Evolutionary conservation across 2,888 invertebrate genomes (phyloP), one percentile per base, ranked within the genome.

Genomic region (Drosophila testacea): DNA sequence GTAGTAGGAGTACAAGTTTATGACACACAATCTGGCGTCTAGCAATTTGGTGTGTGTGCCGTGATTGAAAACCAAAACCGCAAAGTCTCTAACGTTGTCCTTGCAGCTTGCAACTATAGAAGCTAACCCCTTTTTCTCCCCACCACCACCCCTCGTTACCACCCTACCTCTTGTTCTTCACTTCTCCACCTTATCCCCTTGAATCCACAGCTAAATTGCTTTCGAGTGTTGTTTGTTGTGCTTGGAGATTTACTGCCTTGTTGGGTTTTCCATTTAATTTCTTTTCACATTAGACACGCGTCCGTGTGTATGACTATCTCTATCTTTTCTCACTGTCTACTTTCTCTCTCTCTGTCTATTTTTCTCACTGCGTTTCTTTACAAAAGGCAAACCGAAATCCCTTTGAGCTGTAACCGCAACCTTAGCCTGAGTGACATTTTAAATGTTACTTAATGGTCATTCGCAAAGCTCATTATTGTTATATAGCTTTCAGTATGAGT

Each of bases 211-310:
- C 32, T 75, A 89, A 89, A 89, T 84, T 88, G 84, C 88, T 89
- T 89, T 84, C 80, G 77, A 85, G 89, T 79, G 69, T 87, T 84
- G 85, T 84, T 86, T 79, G 82, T 72, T 83, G 84, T 81, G 70
- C 70, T 84, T 79, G 80, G 59, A 79, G 86, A 83, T 81, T 83
- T 83, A 77, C 78, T 81, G 86, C 87, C 81, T 77, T 72, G 77
- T 77, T 77, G 73, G 84, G 75, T 81, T 81, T 75, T 84, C 72
- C 79, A 70, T 83, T 88, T 81, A 77, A 83, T 83, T 88, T 88
- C 83, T 80, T 83, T 87, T 82, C 67, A 81, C 87, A 81, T 86
- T 81, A 77, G 81, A 63, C 76, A 75, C 65, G 79, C 79, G 51
- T 69, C 4, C 41, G n/a, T 44, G 39, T 47, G 36, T 42, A 11